A percentile compares a stretch with the other conserved stretches of the same genome.
Evolutionary conservation across 2,113 vertebrate species (phyloP).

Genomic region (Origma solitaria): DNA sequence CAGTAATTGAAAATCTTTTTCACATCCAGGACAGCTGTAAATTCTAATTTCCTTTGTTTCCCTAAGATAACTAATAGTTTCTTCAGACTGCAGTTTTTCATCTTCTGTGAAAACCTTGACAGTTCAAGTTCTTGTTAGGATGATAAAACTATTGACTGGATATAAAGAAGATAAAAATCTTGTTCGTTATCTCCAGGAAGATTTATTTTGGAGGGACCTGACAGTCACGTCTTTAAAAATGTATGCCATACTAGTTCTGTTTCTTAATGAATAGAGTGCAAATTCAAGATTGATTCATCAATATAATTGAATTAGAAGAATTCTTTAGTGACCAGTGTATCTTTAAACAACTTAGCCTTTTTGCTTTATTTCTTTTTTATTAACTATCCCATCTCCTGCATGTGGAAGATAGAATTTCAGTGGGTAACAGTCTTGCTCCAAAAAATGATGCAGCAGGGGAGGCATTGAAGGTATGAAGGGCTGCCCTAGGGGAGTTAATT

Average conservation of each 20-base stretch:
- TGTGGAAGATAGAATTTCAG: neutral
- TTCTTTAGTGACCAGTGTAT: neutral
- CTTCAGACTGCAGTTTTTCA: neutral
- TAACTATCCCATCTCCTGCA: neutral
- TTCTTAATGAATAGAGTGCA: neutral
- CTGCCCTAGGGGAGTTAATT: neutral
- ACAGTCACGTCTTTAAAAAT: neutral
- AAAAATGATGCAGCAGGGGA: neutral
- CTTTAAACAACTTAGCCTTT: neutral
- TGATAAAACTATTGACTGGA: neutral
- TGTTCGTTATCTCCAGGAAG: neutral
- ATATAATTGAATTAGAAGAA: neutral
- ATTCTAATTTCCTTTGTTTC: slow-evolving; percentile 13
- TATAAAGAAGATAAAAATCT: neutral
- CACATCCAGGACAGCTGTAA: neutral
- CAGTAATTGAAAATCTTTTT: neutral
- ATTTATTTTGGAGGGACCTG: slow-evolving; percentile 25
- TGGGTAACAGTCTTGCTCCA: neutral
- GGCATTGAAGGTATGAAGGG: neutral
- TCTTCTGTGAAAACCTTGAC: neutral
- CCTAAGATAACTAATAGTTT: neutral
- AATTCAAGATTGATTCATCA: neutral
- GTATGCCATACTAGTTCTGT: neutral
- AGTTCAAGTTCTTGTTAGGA: neutral
- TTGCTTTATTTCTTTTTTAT: neutral